A percentile compares a stretch with the other conserved stretches of the same genome.
Conservation (phyloP, 1,140 invertebrate species). For the Platorchestia sp. region DNA sequence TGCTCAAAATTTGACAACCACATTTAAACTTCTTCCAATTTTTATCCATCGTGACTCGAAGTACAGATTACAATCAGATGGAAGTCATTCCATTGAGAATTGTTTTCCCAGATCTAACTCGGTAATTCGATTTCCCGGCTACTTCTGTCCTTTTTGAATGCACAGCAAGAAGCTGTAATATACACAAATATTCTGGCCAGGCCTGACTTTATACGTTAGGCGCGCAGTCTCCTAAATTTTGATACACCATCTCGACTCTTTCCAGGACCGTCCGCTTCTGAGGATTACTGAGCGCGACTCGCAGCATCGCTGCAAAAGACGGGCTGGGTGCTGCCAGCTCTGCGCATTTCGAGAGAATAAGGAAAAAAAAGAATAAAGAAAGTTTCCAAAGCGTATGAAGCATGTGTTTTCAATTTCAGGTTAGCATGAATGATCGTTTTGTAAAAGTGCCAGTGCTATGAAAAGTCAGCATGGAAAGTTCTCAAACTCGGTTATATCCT, state of each 20-base stretch:
- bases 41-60: neutral
- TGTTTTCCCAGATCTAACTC: neutral
- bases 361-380: no score
- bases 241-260: conserved; percentile 4
- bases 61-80: neutral
- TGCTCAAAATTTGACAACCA: neutral
- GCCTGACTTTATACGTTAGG: neutral
- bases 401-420: neutral
- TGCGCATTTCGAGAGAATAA: neutral
- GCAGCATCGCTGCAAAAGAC: neutral
- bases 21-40: neutral
- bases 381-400: neutral
- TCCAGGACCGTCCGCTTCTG: neutral
- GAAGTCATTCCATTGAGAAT: neutral
- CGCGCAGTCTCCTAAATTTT: conserved; percentile 22
- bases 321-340: neutral
- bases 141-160: neutral
- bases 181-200: neutral
- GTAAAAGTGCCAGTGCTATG: neutral
- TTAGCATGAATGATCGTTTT: neutral
- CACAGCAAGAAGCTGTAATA: neutral
- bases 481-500: neutral
- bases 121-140: neutral
- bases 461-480: neutral
- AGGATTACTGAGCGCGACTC: neutral